Conservation (phyloP, 1,140 invertebrate genomes). For the Spodoptera frugiperda region DNA sequence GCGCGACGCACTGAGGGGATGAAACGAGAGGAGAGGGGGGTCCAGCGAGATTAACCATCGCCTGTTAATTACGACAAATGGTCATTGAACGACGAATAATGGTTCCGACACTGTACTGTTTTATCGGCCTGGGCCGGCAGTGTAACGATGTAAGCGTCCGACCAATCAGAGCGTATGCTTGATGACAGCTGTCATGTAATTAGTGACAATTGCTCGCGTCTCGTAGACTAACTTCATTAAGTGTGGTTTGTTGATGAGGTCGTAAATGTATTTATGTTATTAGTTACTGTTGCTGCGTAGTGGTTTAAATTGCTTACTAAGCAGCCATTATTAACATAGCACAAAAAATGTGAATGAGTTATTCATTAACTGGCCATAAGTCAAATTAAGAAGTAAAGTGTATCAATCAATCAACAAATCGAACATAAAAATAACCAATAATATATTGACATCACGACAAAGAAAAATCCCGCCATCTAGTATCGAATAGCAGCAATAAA, state of each 20-base stretch:
- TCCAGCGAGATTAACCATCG: constrained; percentile 73
- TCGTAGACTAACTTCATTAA: constrained; percentile 18
- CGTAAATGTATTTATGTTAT: not conserved
- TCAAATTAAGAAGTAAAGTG: too few relatives aligned
- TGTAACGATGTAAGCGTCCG: not conserved
- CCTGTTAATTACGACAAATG: constrained; percentile 81
- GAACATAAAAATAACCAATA: not conserved
- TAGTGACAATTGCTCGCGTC: constrained; percentile 14
- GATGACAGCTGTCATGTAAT: constrained; percentile 35
- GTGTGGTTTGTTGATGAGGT: not conserved
- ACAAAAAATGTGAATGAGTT: too few relatives aligned
- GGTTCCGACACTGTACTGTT: constrained; percentile 34
- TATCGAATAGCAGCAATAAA: constrained; percentile 55
- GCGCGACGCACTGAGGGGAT: constrained; percentile 65
- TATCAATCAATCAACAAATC: not conserved
- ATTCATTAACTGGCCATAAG: too few relatives aligned
- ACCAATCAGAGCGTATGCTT: constrained; percentile 38
- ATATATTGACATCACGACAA: not conserved
- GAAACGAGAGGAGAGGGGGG: constrained; percentile 23
- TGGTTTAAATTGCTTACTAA: not conserved
- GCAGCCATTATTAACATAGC: too few relatives aligned
- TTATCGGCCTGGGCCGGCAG: constrained; percentile 10
- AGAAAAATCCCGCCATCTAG: constrained; percentile 52
- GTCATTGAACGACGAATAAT: constrained; percentile 65
- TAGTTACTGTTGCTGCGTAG: not conserved